A percentile compares a stretch with the other conserved stretches of the same genome.
Conservation (phyloP, 2,797 vertebrate species). For the Enteromius paludinosus region DNA sequence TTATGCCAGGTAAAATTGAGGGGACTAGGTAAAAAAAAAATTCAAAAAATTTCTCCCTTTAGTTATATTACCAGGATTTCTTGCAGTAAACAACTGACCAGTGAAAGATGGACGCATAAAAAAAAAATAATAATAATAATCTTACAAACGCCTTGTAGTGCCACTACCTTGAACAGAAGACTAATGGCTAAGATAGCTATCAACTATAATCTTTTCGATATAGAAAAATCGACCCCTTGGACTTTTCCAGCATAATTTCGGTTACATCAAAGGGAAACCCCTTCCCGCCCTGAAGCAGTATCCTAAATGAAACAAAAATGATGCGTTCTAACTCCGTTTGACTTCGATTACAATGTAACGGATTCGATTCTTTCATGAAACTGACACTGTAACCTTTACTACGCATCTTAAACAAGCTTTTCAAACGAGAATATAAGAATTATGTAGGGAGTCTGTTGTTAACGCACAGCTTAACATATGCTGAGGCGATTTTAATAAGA, state of each 20-base stretch:
- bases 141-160: not conserved
- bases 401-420: too few relatives aligned
- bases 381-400: not conserved
- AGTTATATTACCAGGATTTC: not conserved
- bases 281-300: not conserved
- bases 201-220: not conserved
- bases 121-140: too few relatives aligned
- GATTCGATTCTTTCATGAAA: not conserved
- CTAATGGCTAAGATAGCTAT: not conserved
- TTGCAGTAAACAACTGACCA: not conserved
- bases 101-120: not conserved
- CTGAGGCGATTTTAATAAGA: not conserved
- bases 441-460: not conserved
- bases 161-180: not conserved
- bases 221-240: not conserved
- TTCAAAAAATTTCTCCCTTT: not conserved
- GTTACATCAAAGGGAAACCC: not conserved
- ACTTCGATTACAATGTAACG: not conserved
- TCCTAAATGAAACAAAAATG: not conserved
- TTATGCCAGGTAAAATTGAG: not conserved
- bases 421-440: not conserved
- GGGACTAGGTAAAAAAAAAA: not conserved
- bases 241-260: not conserved
- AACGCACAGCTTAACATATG: not conserved
- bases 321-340: fast-evolving